phyloP scores from a whole-genome alignment of 2,888 invertebrate genomes.

The Gandaritis pyraliata region DNA sequence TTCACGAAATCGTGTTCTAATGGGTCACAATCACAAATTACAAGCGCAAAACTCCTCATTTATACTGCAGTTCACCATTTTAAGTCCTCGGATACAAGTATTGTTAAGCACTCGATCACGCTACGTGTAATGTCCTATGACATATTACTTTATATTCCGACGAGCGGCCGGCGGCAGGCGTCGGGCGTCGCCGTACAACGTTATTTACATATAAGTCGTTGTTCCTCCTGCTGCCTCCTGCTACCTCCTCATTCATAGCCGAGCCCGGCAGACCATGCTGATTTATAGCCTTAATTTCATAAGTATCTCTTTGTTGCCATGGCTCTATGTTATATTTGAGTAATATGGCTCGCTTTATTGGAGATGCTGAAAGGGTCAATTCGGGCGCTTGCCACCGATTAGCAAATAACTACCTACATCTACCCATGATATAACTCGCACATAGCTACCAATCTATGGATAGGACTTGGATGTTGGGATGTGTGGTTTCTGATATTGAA shows the following conservation, averaged over 20 bases:
- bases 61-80: slow-evolving; percentile 20
- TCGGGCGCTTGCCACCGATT: slow-evolving; percentile 53
- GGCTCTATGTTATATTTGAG: slow-evolving; percentile 73
- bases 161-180: slow-evolving; percentile 49
- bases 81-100: slow-evolving; percentile 42
- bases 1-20: background rate
- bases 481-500: slow-evolving; percentile 32
- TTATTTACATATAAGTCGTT: slow-evolving; percentile 82
- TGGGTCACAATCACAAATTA: background rate
- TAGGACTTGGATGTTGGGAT: slow-evolving; percentile 19
- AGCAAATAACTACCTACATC: slow-evolving; percentile 30
- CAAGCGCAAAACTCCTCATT: slow-evolving; percentile 15
- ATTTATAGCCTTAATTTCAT: slow-evolving; percentile 84
- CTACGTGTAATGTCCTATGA: slow-evolving; percentile 62
- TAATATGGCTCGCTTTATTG: slow-evolving; percentile 69
- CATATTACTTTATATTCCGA: slow-evolving; percentile 76
- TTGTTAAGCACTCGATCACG: slow-evolving; percentile 63
- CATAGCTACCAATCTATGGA: slow-evolving; percentile 8
- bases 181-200: slow-evolving; percentile 64
- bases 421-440: slow-evolving; percentile 3
- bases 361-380: slow-evolving; percentile 62
- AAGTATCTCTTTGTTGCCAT: slow-evolving; percentile 82
- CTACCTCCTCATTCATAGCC: slow-evolving; percentile 67
- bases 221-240: slow-evolving; percentile 60
- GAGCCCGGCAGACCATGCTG: slow-evolving; percentile 65